Base-by-base conservation (phyloP, 2,888 invertebrate species). In the Baronia brevicornis region DNA sequence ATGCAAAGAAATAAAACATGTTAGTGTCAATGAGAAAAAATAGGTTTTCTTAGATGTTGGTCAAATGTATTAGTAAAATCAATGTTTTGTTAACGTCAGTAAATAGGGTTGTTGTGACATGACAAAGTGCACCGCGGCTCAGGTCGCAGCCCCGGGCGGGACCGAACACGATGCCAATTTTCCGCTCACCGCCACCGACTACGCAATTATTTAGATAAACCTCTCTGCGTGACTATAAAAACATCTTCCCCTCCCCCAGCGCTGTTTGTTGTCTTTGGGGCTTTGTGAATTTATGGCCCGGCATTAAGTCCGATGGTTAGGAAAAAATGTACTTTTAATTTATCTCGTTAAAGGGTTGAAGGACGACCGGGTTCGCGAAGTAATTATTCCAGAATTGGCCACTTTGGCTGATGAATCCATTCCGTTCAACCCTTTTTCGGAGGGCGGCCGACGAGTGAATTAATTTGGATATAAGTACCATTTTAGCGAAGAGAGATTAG, bases 331-430 rank as follows among this genome's bases (percentile, higher is more conserved):
- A 79, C 84, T 82, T 84, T 84, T 84, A 84, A 84, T 84, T 84
- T 82, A 80, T 84, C 82, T 82, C 79, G 80, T 82, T 84, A 84
- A 84, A 84, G 84, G 84, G 82, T 84, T 84, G 80, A 82, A 72
- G 77, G 73, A 80, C 80, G 77, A 63, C 61, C 61, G 67, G 80
- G 77, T 73, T 72, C 71, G 77, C 75, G 75, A 63, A 82, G 82
- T 82, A 82, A 84, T 84, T 84, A 80, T 78, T 75, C 77, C 72
- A 65, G 64, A 82, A 84, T 84, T 84, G 82, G 75, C 79, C 84
- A 84, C 84, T 84, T 80, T 79, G 63, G 63, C 75, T 80, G 82
- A 84, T 84, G 82, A 84, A 80, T 82, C 75, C 74, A 68, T 78
- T 74, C 47, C 61, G 53, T 54, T 60, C 55, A 63, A 66, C 70